Evolutionary conservation across 2,888 invertebrate species (phyloP), one percentile per base, ranked within the genome.

Genomic region (Clistopyga incitator): DNA sequence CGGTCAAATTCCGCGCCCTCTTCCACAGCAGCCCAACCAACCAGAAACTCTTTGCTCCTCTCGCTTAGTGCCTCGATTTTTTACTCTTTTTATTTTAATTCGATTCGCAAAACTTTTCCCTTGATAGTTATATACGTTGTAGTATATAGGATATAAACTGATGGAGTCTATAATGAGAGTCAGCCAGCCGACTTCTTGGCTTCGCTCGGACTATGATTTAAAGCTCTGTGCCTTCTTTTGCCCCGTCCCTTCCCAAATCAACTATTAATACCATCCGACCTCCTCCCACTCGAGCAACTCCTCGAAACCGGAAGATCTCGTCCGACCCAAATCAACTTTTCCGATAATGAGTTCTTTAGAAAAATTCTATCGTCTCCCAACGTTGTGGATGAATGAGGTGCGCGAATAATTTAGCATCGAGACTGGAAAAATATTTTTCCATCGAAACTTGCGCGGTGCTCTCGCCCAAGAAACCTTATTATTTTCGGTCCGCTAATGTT

Each of bases 291-390:
- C 68, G 64, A 54, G 38, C 45, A 76, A 78, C 70, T 50, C 45
- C 61, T 45, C 34, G 45, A 70, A 45, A n/a, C 71, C 56, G 56
- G 50, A 65, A 68, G 70, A 59, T 47, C 75, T 83, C 84, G 78
- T 78, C 85, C 70, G 42, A 67, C 71, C 74, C 76, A 80, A 79
- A 80, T 80, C 85, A 88, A 90, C 89, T 89, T 91, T 88, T 84
- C 88, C 91, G 87, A 90, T 91, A 91, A 91, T 91, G 91, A 91
- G 91, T 90, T 90, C 89, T 89, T 90, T 89, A 89, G 89, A 91
- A 89, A 90, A 90, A 88, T 90, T 89, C 90, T 87, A 88, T 90
- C 86, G 86, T 71, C 85, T 81, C 34, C 25, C 23, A 13, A 59
- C 54, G 54, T n/a, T 61, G 23, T 13, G 84, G 79, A 59, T 70